Conservation (phyloP, 2,888 invertebrate genomes). For the Cephus nigrinus region DNA sequence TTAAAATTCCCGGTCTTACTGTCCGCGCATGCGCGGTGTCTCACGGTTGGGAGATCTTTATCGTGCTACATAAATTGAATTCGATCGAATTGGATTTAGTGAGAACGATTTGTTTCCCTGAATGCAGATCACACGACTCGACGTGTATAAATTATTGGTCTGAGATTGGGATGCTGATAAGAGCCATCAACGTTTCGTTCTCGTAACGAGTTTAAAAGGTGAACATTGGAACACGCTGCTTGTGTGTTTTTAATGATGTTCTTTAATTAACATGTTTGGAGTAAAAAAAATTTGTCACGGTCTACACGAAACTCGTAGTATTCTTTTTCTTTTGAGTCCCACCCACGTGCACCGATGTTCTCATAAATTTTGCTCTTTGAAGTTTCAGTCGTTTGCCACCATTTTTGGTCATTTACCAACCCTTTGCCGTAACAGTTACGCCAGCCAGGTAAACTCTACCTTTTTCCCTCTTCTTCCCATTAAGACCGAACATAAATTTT, state of each 20-base stretch:
- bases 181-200: neutral
- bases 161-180: conserved; percentile 10
- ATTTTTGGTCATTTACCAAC: conserved; percentile 3
- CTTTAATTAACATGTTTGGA: conserved; percentile 17
- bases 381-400: neutral
- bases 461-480: neutral
- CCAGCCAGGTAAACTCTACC: conserved; percentile 1
- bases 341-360: neutral
- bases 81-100: conserved; percentile 15
- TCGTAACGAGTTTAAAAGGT: neutral
- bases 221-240: neutral
- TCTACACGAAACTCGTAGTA: neutral
- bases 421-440: neutral
- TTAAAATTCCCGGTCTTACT: neutral
- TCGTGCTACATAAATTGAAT: conserved; percentile 8
- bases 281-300: conserved; percentile 3
- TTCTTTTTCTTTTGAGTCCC: neutral
- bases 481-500: neutral
- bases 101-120: conserved; percentile 19
- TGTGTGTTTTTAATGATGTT: neutral
- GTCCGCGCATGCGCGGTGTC: neutral
- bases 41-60: conserved; percentile 2
- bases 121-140: conserved; percentile 14
- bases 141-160: conserved; percentile 14
- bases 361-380: neutral